These are phyloP conservation scores for Ramphastos sulfuratus DNA, from an alignment of 2,113 vertebrate genomes.

Conservation along the genomic window DNA sequence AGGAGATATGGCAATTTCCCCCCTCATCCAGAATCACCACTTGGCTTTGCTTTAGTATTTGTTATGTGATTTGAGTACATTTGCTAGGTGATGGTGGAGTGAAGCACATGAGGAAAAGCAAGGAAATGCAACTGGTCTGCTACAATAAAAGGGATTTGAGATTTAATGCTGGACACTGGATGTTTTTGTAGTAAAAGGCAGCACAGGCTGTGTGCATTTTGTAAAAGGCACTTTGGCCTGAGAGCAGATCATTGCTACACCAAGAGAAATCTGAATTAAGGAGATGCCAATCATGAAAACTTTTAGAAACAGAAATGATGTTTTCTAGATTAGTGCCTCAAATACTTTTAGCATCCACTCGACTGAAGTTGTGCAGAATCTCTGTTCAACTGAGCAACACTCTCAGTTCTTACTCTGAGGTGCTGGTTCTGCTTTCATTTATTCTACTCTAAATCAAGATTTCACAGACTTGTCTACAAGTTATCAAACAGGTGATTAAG, in stretches of 20 bases:
- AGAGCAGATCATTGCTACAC: neutral
- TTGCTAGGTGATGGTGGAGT: neutral
- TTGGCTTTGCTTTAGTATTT: neutral
- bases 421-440: neutral
- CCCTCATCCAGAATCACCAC: neutral
- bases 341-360: neutral
- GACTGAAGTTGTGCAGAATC: neutral
- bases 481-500: neutral
- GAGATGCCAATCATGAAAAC: neutral
- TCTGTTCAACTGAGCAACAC: neutral
- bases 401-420: neutral
- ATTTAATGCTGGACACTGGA: neutral
- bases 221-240: neutral
- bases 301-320: neutral
- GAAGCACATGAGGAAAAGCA: neutral
- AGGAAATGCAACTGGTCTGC: neutral
- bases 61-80: neutral
- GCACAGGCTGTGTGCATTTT: neutral
- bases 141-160: neutral
- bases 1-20: neutral
- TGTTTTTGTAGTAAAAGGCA: neutral
- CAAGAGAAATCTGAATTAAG: neutral
- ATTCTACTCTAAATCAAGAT: neutral
- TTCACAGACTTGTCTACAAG: neutral
- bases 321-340: neutral